Percentiles rank a stretch among this genome's conserved stretches.
phyloP scores from a whole-genome alignment of 2,888 invertebrate genomes.

The Ditylenchus weischeri region DNA sequence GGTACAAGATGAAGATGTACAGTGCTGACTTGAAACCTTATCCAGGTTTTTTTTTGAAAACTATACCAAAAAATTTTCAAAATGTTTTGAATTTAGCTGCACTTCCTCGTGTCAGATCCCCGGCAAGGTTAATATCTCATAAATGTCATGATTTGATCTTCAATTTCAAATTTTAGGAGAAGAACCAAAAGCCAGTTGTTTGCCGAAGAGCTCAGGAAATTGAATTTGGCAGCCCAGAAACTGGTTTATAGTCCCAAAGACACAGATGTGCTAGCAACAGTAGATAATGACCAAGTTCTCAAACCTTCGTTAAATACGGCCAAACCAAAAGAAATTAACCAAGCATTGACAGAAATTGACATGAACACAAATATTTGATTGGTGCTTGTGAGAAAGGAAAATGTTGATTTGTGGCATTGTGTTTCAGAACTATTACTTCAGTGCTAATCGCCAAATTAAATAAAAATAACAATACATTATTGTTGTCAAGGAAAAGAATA shows the following conservation, averaged over 20 bases:
- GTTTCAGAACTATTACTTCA: too few relatives aligned
- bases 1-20: conserved; percentile 43
- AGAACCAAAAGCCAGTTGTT: conserved; percentile 48
- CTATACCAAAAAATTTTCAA: too few relatives aligned
- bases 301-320: not conserved
- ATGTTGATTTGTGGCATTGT: too few relatives aligned
- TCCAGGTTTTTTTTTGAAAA: conserved; percentile 29
- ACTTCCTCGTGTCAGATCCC: conserved; percentile 43
- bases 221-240: not conserved
- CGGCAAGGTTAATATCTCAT: conserved; percentile 24
- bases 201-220: conserved; percentile 36
- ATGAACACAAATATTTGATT: not conserved
- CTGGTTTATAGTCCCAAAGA: not conserved
- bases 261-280: not conserved
- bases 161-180: conserved; percentile 25
- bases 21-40: conserved; percentile 29
- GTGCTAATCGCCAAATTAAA: too few relatives aligned
- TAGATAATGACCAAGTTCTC: not conserved
- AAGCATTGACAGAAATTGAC: conserved; percentile 6
- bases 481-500: too few relatives aligned
- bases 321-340: too few relatives aligned
- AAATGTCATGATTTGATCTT: too few relatives aligned
- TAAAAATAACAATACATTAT: too few relatives aligned
- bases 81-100: conserved; percentile 30
- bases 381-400: too few relatives aligned